These are phyloP conservation scores for Drosophila lutescens DNA, from an alignment of 2,888 invertebrate species.

Conservation along the genomic window DNA sequence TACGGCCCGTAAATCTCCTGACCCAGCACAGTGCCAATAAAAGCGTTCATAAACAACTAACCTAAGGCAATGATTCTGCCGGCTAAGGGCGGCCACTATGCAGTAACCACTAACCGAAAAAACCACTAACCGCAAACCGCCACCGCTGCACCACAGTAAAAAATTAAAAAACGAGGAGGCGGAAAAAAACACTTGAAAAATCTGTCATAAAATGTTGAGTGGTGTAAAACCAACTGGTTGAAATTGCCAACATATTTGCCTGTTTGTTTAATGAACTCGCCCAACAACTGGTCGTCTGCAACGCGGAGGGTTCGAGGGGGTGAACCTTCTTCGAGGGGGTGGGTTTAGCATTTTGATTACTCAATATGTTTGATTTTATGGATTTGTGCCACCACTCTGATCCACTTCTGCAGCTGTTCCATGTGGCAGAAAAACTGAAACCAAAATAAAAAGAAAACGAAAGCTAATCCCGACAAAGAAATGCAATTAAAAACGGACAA, in stretches of 20 bases:
- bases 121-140: constrained; percentile 54
- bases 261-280: constrained; percentile 72
- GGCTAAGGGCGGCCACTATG: constrained; percentile 23
- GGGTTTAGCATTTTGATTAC: constrained; percentile 73
- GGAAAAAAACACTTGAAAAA: constrained; percentile 70
- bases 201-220: constrained; percentile 73
- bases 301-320: constrained; percentile 20
- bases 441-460: constrained; percentile 3
- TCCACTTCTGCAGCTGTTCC: constrained; percentile 73
- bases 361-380: constrained; percentile 82
- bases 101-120: constrained; percentile 48
- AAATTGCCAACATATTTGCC: constrained; percentile 79
- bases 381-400: constrained; percentile 60
- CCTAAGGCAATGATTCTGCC: constrained; percentile 59
- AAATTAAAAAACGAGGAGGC: constrained; percentile 24
- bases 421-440: constrained; percentile 43
- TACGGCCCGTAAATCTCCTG: constrained; percentile 69
- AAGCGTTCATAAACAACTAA: constrained; percentile 77
- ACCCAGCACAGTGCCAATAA: constrained; percentile 66
- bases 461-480: constrained; percentile 62
- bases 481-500: constrained; percentile 54
- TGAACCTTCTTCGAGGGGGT: constrained; percentile 29
- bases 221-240: constrained; percentile 72
- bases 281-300: constrained; percentile 14
- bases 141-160: constrained; percentile 35